phyloP scores from a whole-genome alignment of 2,797 vertebrate genomes.

The Pygocentrus nattereri region DNA sequence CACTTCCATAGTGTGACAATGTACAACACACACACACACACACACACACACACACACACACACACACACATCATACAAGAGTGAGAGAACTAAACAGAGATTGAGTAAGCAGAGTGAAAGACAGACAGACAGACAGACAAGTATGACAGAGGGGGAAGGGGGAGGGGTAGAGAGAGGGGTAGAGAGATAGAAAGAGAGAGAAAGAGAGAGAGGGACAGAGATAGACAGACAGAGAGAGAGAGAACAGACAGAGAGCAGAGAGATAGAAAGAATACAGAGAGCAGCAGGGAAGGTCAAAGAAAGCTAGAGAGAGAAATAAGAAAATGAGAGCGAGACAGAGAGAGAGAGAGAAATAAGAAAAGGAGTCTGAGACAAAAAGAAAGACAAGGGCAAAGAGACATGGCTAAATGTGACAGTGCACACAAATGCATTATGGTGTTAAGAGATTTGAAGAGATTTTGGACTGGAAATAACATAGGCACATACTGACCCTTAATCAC shows the following conservation, averaged over 20 bases:
- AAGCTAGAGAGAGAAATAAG: neutral
- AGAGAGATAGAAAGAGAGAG: neutral
- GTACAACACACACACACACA: neutral
- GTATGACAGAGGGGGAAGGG: neutral
- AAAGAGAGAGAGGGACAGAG: too few relatives aligned
- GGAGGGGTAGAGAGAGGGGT: too few relatives aligned
- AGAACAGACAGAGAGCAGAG: neutral
- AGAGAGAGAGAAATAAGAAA: too few relatives aligned
- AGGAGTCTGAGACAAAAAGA: too few relatives aligned
- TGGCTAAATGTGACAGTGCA: too few relatives aligned
- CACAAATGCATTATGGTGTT: too few relatives aligned
- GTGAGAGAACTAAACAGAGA: neutral
- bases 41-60: neutral
- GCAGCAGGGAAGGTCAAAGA: neutral
- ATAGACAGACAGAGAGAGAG: neutral
- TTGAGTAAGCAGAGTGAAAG: neutral
- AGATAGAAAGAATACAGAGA: too few relatives aligned
- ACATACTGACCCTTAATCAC: neutral
- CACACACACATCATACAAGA: neutral
- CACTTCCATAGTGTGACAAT: neutral
- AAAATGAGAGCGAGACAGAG: too few relatives aligned
- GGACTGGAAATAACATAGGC: too few relatives aligned
- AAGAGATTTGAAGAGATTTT: too few relatives aligned
- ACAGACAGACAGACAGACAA: neutral
- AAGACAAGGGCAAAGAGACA: too few relatives aligned